Evolutionary conservation across 2,113 vertebrate species (phyloP).

Genomic region (Caretta caretta): DNA sequence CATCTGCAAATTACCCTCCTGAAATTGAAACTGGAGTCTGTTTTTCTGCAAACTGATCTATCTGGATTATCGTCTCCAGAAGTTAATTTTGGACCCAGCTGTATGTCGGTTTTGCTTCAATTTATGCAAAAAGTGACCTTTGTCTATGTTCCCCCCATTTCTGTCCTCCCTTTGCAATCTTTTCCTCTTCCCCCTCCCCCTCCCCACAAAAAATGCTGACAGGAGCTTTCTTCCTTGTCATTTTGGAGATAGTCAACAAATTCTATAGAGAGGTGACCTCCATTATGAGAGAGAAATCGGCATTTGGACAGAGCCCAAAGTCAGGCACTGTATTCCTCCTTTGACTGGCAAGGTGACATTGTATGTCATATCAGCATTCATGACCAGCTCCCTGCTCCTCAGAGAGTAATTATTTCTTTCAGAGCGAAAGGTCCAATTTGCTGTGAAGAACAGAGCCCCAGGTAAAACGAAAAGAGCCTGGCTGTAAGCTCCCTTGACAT

Average conservation of each 20-base stretch:
- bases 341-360: constrained; percentile 94
- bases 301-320: constrained; percentile 72
- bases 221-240: constrained; percentile 66
- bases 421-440: constrained; percentile 91
- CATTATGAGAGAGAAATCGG: constrained; percentile 59
- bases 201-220: constrained; percentile 61
- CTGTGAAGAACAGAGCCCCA: constrained; percentile 85
- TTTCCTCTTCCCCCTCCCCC: background rate
- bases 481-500: constrained; percentile 71
- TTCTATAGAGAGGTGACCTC: constrained; percentile 81
- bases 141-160: background rate
- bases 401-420: constrained; percentile 92
- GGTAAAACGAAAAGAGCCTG: constrained; percentile 62
- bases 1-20: background rate
- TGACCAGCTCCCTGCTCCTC: constrained; percentile 83
- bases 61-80: background rate
- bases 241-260: constrained; percentile 74
- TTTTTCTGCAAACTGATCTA: background rate
- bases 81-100: background rate
- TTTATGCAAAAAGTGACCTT: constrained; percentile 36
- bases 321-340: constrained; percentile 30
- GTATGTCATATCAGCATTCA: constrained; percentile 89
- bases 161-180: constrained; percentile 16
- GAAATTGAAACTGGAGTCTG: fast-evolving
- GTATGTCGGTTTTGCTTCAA: background rate